Evolutionary conservation across 1,140 invertebrate species (phyloP), one percentile per base, ranked within the genome.

Genomic region (Drosophila micromelanica): DNA sequence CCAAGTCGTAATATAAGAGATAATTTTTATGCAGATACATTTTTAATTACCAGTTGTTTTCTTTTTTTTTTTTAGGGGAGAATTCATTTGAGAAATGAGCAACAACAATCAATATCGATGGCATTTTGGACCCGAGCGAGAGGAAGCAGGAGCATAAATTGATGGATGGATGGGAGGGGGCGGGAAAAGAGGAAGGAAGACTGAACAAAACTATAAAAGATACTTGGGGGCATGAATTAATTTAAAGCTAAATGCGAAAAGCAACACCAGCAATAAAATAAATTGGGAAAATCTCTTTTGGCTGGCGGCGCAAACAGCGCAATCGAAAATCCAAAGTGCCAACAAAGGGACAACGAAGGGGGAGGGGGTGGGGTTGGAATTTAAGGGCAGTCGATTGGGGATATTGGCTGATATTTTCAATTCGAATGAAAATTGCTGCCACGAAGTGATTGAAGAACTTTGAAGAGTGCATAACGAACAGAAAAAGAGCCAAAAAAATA

Each of bases 201-300:
- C 38, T 49, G 51, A 17, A 23, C 5, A 56, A 64, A 71, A 57
- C 71, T 62, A 63, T 52, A 54, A 70, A 51, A 57, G 27, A 69
- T 49, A 49, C 70, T 73, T 32, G 54, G 32, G 77, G 76, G 42
- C 59, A 64, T 56, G 63, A 79, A 79, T 78, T 79, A 79, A 79
- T 79, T 78, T 79, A 43, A 70, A 54, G 59, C 65, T 62, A 57
- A 74, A 74, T 69, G 59, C 65, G 46, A 65, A 45, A 46, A 65
- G 46, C 57, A 76, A 73, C 63, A 78, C 49, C 42, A 56, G 46
- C 56, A 69, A 60, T 67, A 76, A 72, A 48, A 67, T 56, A 67
- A 61, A 80, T 76, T 73, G 68, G 52, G 40, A 43, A 59, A 77
- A 62, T n/a, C n/a, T 62, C 57, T 70, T 54, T 71, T 64, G 40